These are phyloP conservation scores for Cebidichthys violaceus DNA, from an alignment of 2,113 vertebrate species.

Conservation along the genomic window DNA sequence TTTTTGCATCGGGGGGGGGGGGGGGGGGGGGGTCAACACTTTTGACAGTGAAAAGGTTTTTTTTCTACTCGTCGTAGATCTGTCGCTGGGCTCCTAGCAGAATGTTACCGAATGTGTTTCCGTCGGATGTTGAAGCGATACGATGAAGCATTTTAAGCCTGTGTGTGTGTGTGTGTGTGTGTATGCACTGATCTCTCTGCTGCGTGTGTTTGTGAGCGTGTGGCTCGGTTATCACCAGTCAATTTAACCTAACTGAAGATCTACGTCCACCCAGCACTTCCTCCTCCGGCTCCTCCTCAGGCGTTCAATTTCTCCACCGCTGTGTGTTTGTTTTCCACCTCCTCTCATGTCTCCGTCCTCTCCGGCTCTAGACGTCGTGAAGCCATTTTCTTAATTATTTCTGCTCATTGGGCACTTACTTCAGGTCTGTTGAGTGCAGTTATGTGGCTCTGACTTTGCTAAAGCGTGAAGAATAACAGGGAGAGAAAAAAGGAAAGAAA, in stretches of 20 bases:
- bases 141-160: slow-evolving; percentile 75
- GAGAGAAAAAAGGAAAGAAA: background rate
- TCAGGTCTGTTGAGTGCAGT: slow-evolving; percentile 62
- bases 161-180: slow-evolving; percentile 73
- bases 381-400: slow-evolving; percentile 67
- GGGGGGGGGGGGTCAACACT: slow-evolving; percentile 51
- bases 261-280: slow-evolving; percentile 75
- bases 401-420: slow-evolving; percentile 70
- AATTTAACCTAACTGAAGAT: slow-evolving; percentile 74
- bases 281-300: slow-evolving; percentile 69
- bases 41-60: slow-evolving; percentile 58
- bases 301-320: slow-evolving; percentile 63
- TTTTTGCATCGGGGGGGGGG: slow-evolving; percentile 63
- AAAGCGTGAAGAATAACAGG: slow-evolving; percentile 33
- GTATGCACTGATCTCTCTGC: slow-evolving; percentile 81
- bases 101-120: slow-evolving; percentile 76
- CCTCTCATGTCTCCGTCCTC: slow-evolving; percentile 45
- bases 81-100: slow-evolving; percentile 69
- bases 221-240: slow-evolving; percentile 70
- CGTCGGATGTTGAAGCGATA: slow-evolving; percentile 76
- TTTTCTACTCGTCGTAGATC: slow-evolving; percentile 56
- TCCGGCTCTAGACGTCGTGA: slow-evolving; percentile 49
- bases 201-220: slow-evolving; percentile 47
- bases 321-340: slow-evolving; percentile 44
- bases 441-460: slow-evolving; percentile 57